A percentile compares a stretch with the other conserved stretches of the same genome.
Conservation (phyloP, 2,888 invertebrate genomes). For the Psylliodes chrysocephalus region DNA sequence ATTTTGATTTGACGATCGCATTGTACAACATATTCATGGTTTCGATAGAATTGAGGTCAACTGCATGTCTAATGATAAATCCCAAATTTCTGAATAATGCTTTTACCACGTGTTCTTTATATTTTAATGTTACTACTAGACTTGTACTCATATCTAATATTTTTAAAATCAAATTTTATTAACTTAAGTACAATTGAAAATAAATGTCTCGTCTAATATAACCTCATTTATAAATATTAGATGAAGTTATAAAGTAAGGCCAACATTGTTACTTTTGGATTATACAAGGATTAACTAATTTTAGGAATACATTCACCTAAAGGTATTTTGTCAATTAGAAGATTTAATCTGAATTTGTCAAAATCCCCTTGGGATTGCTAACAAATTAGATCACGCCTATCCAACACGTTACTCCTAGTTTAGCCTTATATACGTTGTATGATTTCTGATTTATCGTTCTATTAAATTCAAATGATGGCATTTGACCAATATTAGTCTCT, state of each 20-base stretch:
- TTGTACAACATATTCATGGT: too few relatives aligned
- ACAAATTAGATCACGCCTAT: conserved; percentile 14
- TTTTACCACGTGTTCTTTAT: too few relatives aligned
- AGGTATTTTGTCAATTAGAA: conserved; percentile 16
- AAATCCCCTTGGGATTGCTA: not conserved
- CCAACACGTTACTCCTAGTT: conserved; percentile 11
- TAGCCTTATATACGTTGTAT: not conserved
- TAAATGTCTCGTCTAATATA: too few relatives aligned
- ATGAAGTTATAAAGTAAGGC: not conserved
- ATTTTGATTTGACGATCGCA: too few relatives aligned
- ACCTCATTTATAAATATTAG: too few relatives aligned
- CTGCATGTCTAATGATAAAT: too few relatives aligned
- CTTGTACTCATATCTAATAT: too few relatives aligned
- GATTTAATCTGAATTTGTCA: conserved; percentile 9
- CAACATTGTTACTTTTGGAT: not conserved
- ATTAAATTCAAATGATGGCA: not conserved
- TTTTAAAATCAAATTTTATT: too few relatives aligned
- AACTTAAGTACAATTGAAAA: too few relatives aligned
- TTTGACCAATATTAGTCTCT: not conserved
- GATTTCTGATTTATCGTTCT: conserved; percentile 9
- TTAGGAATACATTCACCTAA: not conserved
- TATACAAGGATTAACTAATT: conserved; percentile 12
- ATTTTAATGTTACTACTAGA: too few relatives aligned
- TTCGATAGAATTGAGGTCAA: too few relatives aligned
- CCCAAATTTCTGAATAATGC: too few relatives aligned